Evolutionary conservation across 2,113 vertebrate species (phyloP), one percentile per base, ranked within the genome.

Genomic region (Rousettus leschenaultii): DNA sequence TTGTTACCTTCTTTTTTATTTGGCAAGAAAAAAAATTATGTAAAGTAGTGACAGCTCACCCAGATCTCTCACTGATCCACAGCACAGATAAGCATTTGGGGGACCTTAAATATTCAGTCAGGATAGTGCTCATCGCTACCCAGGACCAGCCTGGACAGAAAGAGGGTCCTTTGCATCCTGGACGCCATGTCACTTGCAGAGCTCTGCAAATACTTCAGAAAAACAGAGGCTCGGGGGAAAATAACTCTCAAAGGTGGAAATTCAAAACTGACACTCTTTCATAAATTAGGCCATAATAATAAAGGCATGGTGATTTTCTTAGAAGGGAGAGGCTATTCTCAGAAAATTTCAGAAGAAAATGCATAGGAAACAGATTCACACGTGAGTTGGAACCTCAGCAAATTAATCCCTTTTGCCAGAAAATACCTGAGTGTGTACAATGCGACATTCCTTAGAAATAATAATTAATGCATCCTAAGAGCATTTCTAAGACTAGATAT

Each of bases 21-120:
- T 93, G 87, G 84, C 84, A 97, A 84, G 95, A 84, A 95, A 97
- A 97, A 97, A 96, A 61, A n/a, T 97, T 94, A 97, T 94, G 94
- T 68, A 95, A 96, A 97, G 33, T n/a, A 84, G 63, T 2, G 11
- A 86, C 74, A 91, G 94, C 38, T 96, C 84, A 71, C 83, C 53
- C 70, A 48, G 87, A 86, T 92, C 66, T 80, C 66, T 79, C 57
- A 24, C 71, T 85, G 92, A 88, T 94, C 73, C 79, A 48, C 53
- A 51, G 80, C 84, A 82, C 90, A 94, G 79, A 90, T 77, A 94
- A 95, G 87, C 87, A 71, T 84, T 73, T 75, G 35, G 87, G 80
- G 80, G 33, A 80, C 74, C 63, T 73, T 93, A 95, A 74, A 77
- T 87, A 89, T 91, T 91, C 89, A 79, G 91, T 24, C 73, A 96